Conservation (phyloP, 30 jellyfish, hydroid and myxozoan species). For the Rhopilema esculentum region DNA sequence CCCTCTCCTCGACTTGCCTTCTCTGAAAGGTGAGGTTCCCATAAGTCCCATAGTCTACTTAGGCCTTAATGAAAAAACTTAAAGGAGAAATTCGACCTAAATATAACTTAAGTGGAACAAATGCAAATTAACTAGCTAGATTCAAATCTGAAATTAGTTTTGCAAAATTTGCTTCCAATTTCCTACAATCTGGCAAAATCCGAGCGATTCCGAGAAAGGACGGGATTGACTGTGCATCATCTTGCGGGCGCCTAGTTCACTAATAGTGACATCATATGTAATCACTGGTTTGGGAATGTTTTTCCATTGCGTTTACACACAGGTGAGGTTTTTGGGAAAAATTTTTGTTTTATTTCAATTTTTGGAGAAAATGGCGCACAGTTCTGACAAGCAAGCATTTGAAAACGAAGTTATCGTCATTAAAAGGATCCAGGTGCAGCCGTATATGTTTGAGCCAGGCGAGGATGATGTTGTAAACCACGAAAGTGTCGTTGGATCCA, state of each 20-base stretch:
- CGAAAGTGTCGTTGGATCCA: neutral
- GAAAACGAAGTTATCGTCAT: neutral
- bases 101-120: neutral
- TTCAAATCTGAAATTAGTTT: neutral
- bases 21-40: too few species aligned
- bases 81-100: neutral
- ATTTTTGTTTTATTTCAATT: neutral
- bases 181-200: neutral
- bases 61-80: too few species aligned
- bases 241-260: neutral
- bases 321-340: neutral
- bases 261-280: conserved; percentile 3
- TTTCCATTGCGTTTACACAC: neutral
- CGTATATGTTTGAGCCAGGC: neutral
- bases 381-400: neutral
- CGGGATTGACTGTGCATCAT: conserved; percentile 25
- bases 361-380: neutral
- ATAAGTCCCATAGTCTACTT: too few species aligned
- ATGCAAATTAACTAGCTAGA: neutral
- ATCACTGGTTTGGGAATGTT: conserved; percentile 10
- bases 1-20: too few species aligned
- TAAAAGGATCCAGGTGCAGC: neutral
- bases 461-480: neutral
- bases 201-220: conserved; percentile 20
- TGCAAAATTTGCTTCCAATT: neutral